phyloP scores from a whole-genome alignment of 2,888 invertebrate species.

The Panopea generosa region DNA sequence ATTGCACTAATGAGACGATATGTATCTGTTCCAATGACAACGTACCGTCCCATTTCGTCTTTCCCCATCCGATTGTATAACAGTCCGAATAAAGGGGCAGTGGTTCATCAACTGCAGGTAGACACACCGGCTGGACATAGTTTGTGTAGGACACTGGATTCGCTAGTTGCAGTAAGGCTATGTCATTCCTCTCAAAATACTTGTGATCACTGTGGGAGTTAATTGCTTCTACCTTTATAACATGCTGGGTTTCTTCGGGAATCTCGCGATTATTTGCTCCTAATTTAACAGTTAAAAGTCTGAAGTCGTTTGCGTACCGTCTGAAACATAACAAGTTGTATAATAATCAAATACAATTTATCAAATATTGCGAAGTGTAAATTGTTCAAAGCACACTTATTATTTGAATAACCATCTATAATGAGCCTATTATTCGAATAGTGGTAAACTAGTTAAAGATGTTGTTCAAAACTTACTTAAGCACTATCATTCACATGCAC shows the following conservation, averaged over 20 bases:
- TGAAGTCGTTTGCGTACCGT: conserved; percentile 41
- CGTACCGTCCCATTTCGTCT: conserved; percentile 60
- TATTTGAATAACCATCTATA: too few relatives aligned
- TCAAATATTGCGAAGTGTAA: too few relatives aligned
- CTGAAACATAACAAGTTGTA: conserved; percentile 35
- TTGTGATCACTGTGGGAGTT: conserved; percentile 53
- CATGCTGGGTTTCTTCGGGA: conserved; percentile 50
- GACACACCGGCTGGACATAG: conserved; percentile 77
- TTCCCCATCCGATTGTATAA: conserved; percentile 75
- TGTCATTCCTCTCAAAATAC: conserved; percentile 66
- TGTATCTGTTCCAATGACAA: too few relatives aligned
- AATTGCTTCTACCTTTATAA: conserved; percentile 50
- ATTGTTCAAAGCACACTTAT: too few relatives aligned
- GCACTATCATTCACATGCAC: too few relatives aligned
- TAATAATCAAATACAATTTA: not conserved
- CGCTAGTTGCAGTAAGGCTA: conserved; percentile 71
- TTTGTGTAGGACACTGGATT: conserved; percentile 69
- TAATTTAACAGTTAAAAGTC: conserved; percentile 60
- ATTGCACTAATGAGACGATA: too few relatives aligned
- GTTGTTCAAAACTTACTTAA: too few relatives aligned
- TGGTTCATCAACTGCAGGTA: conserved; percentile 66
- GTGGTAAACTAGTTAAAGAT: too few relatives aligned
- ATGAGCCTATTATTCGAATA: too few relatives aligned
- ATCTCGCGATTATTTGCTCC: conserved; percentile 66
- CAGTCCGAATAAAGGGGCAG: conserved; percentile 68